Evolutionary conservation across 2,888 invertebrate genomes (phyloP), one percentile per base, ranked within the genome.

Genomic region (Polylopha cassiicola): DNA sequence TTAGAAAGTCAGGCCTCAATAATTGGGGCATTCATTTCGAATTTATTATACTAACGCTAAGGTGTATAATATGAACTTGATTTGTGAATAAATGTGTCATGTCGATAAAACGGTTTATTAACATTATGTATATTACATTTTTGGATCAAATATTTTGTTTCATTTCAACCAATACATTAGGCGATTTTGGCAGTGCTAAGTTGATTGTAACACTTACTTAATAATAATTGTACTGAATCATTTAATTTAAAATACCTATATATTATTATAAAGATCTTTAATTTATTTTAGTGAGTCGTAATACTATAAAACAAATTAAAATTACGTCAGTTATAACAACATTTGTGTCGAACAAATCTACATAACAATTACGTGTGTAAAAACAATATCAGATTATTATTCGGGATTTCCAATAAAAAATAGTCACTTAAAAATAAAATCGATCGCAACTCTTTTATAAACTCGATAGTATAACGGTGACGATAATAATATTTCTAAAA

Each of bases 1-100:
- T 41, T 41, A 34, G 41, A 15, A n/a, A n/a, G 7, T 20, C 39
- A 29, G 22, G 15, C 41, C 51, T 56, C 58, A 57, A 58, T 53
- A 51, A 57, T 59, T 59, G 65, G 64, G 64, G 56, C 60, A 65
- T 78, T 80, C 56, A 63, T 80, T 82, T 81, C 78, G 79, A 82
- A 81, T 81, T 80, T 80, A 81, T 65, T 66, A 68, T 56, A 65
- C 73, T 75, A 78, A 68, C 61, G 67, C 58, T 73, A 70, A 70
- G 60, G 53, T 77, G 72, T 72, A 73, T 64, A 59, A 58, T 59
- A 47, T 61, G 50, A 53, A 62, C 66, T 65, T 59, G 65, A 65
- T 60, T 60, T 80, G 78, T 79, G 76, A 78, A 82, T 81, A 81
- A 75, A 58, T 75, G 82, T 80, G 82, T 80, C 81, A 78, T 74